Conservation (phyloP, 2,113 vertebrate species). For the Dipodomys spectabilis region DNA sequence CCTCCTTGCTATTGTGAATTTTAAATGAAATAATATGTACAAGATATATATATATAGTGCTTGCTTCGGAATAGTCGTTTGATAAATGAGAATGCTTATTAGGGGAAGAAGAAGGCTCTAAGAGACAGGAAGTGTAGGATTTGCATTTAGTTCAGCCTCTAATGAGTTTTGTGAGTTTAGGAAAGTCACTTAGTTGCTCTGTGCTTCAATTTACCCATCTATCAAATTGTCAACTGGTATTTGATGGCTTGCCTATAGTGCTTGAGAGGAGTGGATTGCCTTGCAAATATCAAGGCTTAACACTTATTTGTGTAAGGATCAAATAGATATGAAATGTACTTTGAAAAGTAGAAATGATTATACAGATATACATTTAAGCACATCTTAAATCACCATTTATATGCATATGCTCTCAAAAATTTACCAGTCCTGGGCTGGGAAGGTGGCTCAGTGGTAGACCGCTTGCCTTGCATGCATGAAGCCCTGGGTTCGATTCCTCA, state of each 20-base stretch:
- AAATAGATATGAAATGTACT: not conserved
- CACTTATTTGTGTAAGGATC: slow-evolving; percentile 53
- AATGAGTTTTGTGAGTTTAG: slow-evolving; percentile 49
- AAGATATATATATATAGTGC: not conserved
- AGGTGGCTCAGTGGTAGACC: too few relatives aligned
- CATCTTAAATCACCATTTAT: slow-evolving; percentile 33
- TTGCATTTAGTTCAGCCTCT: slow-evolving; percentile 20
- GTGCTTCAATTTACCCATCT: slow-evolving; percentile 53
- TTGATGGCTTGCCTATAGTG: slow-evolving; percentile 44
- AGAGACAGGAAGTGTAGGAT: slow-evolving; percentile 2
- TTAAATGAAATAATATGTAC: slow-evolving; percentile 14
- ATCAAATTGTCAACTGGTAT: slow-evolving; percentile 58
- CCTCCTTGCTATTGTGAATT: not conserved
- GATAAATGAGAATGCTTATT: slow-evolving; percentile 3
- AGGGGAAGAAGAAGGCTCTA: not conserved
- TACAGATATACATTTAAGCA: not conserved
- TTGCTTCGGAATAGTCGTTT: slow-evolving; percentile 5
- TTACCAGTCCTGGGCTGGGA: not conserved
- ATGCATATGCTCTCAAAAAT: not conserved
- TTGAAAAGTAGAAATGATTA: slow-evolving; percentile 43
- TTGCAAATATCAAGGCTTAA: slow-evolving; percentile 62
- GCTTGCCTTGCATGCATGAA: too few relatives aligned
- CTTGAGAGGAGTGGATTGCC: not conserved
- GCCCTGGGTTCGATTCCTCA: too few relatives aligned
- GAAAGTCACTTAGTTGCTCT: slow-evolving; percentile 56